Conservation (phyloP, 2,888 invertebrate species). For the Ophion ventricosus region DNA sequence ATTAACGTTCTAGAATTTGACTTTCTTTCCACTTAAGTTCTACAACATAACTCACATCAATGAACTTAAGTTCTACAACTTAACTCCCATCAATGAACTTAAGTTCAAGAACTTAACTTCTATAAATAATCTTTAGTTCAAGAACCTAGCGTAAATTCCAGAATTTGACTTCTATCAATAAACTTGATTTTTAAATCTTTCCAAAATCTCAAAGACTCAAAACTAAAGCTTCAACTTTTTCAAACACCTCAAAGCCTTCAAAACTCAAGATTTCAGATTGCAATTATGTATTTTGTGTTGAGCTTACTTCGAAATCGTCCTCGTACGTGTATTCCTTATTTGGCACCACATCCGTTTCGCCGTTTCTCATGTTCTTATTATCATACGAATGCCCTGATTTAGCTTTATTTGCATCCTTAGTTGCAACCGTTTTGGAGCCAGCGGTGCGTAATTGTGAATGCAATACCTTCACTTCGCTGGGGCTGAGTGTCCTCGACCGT, state of each 20-base stretch:
- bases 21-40: too few species aligned
- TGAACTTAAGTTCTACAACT: too few species aligned
- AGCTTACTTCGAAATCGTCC: slow-evolving; percentile 84
- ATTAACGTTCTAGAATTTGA: too few species aligned
- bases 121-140: too few species aligned
- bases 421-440: neutral
- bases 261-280: slow-evolving; percentile 9
- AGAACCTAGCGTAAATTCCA: too few species aligned
- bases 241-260: neutral
- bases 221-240: neutral
- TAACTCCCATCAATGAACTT: too few species aligned
- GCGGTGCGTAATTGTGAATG: slow-evolving; percentile 45
- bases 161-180: too few species aligned
- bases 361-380: slow-evolving; percentile 53
- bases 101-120: too few species aligned
- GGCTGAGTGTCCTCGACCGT: slow-evolving; percentile 79
- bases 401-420: neutral
- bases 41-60: too few species aligned
- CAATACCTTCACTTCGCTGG: slow-evolving; percentile 78
- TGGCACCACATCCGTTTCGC: slow-evolving; percentile 29
- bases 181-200: too few species aligned
- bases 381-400: slow-evolving; percentile 23
- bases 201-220: neutral
- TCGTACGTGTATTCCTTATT: slow-evolving; percentile 79
- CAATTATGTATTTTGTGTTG: neutral